These are phyloP conservation scores for Lasioglossum oenotherae DNA, from an alignment of 2,888 invertebrate genomes.

Conservation along the genomic window DNA sequence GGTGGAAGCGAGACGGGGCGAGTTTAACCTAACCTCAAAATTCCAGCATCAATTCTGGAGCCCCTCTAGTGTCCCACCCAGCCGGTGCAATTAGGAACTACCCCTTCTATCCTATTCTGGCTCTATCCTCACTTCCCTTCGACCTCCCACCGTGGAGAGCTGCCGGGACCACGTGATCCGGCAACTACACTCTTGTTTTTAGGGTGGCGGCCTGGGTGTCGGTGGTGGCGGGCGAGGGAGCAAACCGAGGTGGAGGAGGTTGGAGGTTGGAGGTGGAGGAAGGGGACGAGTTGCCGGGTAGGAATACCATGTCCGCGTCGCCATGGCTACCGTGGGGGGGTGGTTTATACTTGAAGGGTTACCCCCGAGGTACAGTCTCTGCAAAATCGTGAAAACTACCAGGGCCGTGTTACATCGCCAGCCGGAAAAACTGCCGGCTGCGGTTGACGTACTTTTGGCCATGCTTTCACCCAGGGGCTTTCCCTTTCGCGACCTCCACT, in stretches of 20 bases:
- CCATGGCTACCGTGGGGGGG: conserved; percentile 80
- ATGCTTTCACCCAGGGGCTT: conserved; percentile 77
- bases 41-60: conserved; percentile 83
- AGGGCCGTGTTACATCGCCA: conserved; percentile 29
- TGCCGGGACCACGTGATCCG: conserved; percentile 81
- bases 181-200: conserved; percentile 83
- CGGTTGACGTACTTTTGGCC: conserved; percentile 75
- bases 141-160: conserved; percentile 73
- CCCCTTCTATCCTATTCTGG: conserved; percentile 79
- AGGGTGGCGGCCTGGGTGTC: conserved; percentile 74
- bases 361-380: conserved; percentile 79
- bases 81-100: conserved; percentile 82
- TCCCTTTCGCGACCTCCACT: conserved; percentile 80
- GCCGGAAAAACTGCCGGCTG: conserved; percentile 67
- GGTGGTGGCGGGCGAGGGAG: conserved; percentile 66
- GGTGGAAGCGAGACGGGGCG: conserved; percentile 64
- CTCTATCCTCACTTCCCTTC: conserved; percentile 78
- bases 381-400: conserved; percentile 80
- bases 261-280: conserved; percentile 63
- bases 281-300: conserved; percentile 72
- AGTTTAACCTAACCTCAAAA: conserved; percentile 82
- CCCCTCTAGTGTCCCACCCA: conserved; percentile 79
- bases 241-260: conserved; percentile 52
- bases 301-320: conserved; percentile 81
- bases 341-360: conserved; percentile 82